Evolutionary conservation across 1,140 invertebrate species (phyloP).

Genomic region (Drosophila lacteicornis): DNA sequence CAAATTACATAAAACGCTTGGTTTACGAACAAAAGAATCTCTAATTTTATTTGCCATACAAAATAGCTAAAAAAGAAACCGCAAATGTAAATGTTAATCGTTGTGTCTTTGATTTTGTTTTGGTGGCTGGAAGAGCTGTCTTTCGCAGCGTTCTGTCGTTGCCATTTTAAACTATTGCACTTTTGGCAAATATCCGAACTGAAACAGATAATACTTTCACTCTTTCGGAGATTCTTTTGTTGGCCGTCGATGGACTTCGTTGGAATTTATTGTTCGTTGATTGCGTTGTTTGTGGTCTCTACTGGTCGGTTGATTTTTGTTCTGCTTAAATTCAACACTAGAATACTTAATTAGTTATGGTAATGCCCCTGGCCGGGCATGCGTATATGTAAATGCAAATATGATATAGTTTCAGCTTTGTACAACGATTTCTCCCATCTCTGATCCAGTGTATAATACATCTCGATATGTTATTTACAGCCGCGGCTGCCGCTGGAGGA

Average conservation of each 20-base stretch:
- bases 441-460: conserved; percentile 56
- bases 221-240: conserved; percentile 59
- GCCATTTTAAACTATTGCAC: conserved; percentile 68
- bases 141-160: conserved; percentile 27
- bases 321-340: conserved; percentile 47
- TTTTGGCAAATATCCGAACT: conserved; percentile 40
- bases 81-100: conserved; percentile 39
- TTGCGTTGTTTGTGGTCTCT: conserved; percentile 62
- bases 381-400: conserved; percentile 63
- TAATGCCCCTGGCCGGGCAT: conserved; percentile 32
- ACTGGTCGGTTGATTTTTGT: conserved; percentile 27
- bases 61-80: conserved; percentile 37
- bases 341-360: conserved; percentile 50
- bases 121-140: conserved; percentile 16
- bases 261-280: conserved; percentile 78
- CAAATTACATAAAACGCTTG: conserved; percentile 59
- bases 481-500: not conserved
- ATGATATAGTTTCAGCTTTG: conserved; percentile 72
- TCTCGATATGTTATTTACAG: conserved; percentile 76
- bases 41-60: conserved; percentile 16
- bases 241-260: conserved; percentile 51
- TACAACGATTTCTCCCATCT: conserved; percentile 60
- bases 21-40: conserved; percentile 61
- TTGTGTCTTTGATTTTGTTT: not conserved
- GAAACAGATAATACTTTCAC: conserved; percentile 66